These are phyloP conservation scores for Numenius phaeopus DNA, from an alignment of 2,797 vertebrate genomes.

Conservation along the genomic window DNA sequence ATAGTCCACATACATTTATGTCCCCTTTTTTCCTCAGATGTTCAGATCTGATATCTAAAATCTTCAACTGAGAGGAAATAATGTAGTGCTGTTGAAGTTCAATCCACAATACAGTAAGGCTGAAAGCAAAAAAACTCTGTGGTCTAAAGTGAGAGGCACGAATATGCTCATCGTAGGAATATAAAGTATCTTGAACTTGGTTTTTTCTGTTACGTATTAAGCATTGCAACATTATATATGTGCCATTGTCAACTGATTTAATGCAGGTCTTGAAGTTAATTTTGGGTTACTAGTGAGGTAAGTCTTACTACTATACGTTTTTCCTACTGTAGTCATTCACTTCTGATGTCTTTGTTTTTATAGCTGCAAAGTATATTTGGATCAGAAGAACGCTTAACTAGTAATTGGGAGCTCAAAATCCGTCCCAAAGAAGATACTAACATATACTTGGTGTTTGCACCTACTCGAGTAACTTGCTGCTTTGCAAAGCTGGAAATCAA, in stretches of 20 bases:
- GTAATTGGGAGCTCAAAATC: constrained; percentile 90
- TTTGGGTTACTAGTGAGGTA: neutral
- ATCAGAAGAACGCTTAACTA: constrained; percentile 88
- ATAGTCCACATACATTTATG: neutral
- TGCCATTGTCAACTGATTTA: neutral
- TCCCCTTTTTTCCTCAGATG: neutral
- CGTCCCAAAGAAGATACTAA: constrained; percentile 89
- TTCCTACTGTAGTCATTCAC: neutral
- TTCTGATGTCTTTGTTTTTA: constrained; percentile 21
- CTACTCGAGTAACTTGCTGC: constrained; percentile 92
- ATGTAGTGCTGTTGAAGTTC: neutral
- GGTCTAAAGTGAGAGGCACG: neutral
- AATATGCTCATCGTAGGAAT: neutral
- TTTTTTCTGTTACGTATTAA: neutral
- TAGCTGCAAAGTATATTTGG: constrained; percentile 95
- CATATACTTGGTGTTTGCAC: constrained; percentile 90
- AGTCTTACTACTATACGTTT: neutral
- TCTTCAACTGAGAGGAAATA: neutral
- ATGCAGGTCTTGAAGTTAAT: neutral
- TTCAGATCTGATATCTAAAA: neutral
- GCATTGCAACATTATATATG: neutral
- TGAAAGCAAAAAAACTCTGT: neutral
- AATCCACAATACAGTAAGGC: too few species aligned
- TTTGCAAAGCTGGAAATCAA: constrained; percentile 97
- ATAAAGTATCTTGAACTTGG: neutral